These are phyloP conservation scores for Pomacea maculata DNA, from an alignment of 1,140 invertebrate genomes.

Conservation along the genomic window DNA sequence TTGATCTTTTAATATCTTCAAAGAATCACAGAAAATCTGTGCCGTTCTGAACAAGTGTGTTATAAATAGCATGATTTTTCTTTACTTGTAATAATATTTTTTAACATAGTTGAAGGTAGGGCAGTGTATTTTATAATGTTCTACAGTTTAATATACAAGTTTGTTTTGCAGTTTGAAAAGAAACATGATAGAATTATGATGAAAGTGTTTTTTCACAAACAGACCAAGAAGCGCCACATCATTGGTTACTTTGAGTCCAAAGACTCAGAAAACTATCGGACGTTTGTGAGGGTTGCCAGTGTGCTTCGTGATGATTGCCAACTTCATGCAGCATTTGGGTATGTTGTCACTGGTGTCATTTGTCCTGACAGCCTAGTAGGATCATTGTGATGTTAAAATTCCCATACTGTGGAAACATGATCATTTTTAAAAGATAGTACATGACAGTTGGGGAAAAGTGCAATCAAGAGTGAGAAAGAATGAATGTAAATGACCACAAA, in stretches of 20 bases:
- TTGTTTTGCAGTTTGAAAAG: not conserved
- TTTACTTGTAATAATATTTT: not conserved
- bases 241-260: constrained; percentile 92
- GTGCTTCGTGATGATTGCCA: constrained; percentile 92
- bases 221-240: constrained; percentile 86
- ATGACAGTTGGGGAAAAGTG: not conserved
- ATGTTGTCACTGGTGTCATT: constrained; percentile 65
- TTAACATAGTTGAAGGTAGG: not conserved
- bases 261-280: constrained; percentile 75
- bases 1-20: too few relatives aligned
- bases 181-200: not conserved
- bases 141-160: not conserved
- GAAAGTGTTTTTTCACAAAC: constrained; percentile 53
- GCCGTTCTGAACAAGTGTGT: too few relatives aligned
- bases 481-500: not conserved
- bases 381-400: not conserved
- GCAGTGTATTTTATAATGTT: not conserved
- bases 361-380: not conserved
- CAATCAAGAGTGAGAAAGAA: not conserved
- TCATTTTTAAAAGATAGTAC: too few relatives aligned
- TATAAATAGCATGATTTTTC: too few relatives aligned
- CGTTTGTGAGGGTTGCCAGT: constrained; percentile 60
- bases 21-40: too few relatives aligned
- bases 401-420: too few relatives aligned
- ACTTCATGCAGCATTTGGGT: constrained; percentile 94